Evolutionary conservation across 2,888 invertebrate genomes (phyloP), one percentile per base, ranked within the genome.

Genomic region (Onthophagus sagittarius): DNA sequence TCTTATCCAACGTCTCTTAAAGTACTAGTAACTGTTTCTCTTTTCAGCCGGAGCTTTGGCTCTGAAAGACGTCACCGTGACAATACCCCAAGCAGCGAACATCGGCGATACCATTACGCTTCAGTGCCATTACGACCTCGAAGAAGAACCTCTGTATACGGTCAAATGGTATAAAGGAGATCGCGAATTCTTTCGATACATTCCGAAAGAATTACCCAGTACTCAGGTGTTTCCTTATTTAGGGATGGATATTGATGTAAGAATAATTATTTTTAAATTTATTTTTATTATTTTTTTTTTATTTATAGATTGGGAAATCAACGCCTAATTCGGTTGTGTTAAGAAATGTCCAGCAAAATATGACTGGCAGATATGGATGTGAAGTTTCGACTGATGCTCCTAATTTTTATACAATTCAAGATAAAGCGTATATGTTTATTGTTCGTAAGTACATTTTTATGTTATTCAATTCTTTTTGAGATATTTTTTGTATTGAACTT

Each of bases 131-230:
- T 94, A 93, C 88, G 90, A 93, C 84, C 86, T 94, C 73, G 91
- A 92, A 83, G 90, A 90, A 69, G 93, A 93, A 79, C 89, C 90
- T 0, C 85, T 94, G 11, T 94, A 94, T 86, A 91, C 93, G 73
- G 92, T 94, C 77, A 94, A 94, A 85, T 94, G 94, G 94, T 94
- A 94, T 87, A 89, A 93, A 79, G 93, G 93, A 5, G 82, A 88
- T 11, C 88, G 91, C 77, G 94, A 94, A 84, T 94, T 94, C 88
- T 94, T 92, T 87, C 88, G 94, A 83, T 94, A 90, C 83, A 90
- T 93, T 78, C 94, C 94, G 1, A 93, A 94, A 82, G 94, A 94
- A 83, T 85, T 92, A 77, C 94, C 93, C 2, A 91, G 91, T 79
- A 92, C 92, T 23, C 89, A 90, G 78, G 91, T 92, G 23, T 94